Conservation (phyloP, 1,140 invertebrate genomes). For the Drosophila athabasca region DNA sequence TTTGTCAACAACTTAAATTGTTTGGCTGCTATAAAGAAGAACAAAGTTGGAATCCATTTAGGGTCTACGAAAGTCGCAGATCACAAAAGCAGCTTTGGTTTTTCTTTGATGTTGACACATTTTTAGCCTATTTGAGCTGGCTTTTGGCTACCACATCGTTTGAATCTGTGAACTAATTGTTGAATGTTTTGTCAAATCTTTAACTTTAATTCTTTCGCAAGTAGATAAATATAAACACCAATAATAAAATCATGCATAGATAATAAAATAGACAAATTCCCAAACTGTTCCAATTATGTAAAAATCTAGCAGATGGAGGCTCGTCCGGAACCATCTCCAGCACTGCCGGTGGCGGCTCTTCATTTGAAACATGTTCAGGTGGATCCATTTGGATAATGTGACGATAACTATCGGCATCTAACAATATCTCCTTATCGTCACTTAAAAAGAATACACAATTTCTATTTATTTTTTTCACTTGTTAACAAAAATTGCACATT, state of each 20-base stretch:
- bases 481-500: background rate
- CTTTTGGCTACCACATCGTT: too few relatives aligned
- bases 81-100: constrained; percentile 11
- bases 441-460: constrained; percentile 6
- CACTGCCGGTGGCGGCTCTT: background rate
- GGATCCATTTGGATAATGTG: constrained; percentile 3
- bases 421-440: constrained; percentile 30
- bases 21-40: constrained; percentile 60
- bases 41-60: constrained; percentile 70
- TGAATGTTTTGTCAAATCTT: background rate
- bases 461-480: background rate
- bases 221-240: constrained; percentile 27
- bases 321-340: background rate
- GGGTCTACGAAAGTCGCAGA: constrained; percentile 32
- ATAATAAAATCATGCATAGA: constrained; percentile 33
- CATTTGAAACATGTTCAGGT: background rate
- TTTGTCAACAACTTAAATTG: constrained; percentile 81
- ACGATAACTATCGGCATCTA: constrained; percentile 1
- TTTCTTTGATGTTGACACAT: constrained; percentile 4
- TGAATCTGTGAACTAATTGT: background rate
- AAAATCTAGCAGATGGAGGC: constrained; percentile 1
- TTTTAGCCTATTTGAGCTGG: background rate
- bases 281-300: constrained; percentile 31
- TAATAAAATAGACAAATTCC: constrained; percentile 53
- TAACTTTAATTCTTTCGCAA: constrained; percentile 22